phyloP scores from a whole-genome alignment of 30 jellyfish, hydroid and myxozoan species.

The Pseudorhiza aurosa region DNA sequence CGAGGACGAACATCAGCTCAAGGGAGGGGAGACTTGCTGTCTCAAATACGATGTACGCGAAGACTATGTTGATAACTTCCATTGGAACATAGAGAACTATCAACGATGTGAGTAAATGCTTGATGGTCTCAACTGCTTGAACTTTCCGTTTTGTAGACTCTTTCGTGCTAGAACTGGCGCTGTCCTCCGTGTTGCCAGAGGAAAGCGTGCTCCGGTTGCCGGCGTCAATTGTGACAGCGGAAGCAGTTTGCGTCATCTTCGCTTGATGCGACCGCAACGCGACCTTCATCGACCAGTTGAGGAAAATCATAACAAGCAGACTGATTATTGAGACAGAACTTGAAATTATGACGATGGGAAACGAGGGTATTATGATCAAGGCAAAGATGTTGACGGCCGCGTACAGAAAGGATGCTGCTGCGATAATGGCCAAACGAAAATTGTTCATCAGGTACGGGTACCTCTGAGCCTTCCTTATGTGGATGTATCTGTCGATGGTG shows the following conservation, averaged over 20 bases:
- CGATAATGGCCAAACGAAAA: background rate
- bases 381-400: conserved; percentile 6
- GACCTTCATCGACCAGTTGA: conserved; percentile 3
- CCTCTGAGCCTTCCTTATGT: background rate
- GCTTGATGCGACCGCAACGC: background rate
- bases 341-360: conserved; percentile 1
- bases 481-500: conserved; percentile 23
- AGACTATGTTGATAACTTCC: background rate
- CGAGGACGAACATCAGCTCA: background rate
- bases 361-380: background rate
- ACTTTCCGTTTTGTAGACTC: background rate
- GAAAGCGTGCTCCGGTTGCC: background rate
- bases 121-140: conserved; percentile 15
- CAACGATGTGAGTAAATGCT: background rate
- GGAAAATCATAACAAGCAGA: background rate
- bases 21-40: background rate
- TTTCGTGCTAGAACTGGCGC: background rate
- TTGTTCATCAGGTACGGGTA: conserved; percentile 10
- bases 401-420: background rate
- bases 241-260: background rate
- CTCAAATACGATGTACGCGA: background rate
- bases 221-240: background rate
- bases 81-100: conserved; percentile 7
- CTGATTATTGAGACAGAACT: background rate
- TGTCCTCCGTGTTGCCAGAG: background rate